Conservation (phyloP, 2,113 vertebrate species). For the Myotis brandtii region DNA sequence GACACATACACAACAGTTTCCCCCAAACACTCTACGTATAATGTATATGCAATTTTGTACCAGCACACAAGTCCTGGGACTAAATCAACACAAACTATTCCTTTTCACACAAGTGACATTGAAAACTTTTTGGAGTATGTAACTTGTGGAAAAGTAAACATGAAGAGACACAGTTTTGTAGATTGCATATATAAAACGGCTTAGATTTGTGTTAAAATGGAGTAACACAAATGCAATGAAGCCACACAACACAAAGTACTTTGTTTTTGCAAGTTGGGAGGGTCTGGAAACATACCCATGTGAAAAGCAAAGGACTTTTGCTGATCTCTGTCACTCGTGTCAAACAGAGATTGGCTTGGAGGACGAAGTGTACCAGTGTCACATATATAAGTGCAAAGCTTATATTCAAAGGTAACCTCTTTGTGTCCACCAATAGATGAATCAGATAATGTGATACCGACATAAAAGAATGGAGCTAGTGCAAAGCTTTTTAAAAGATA, state of each 20-base stretch:
- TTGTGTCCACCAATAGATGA: conserved; percentile 59
- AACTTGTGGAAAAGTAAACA: conserved; percentile 87
- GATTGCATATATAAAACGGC: conserved; percentile 83
- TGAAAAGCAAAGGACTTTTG: conserved; percentile 88
- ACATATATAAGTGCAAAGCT: conserved; percentile 73
- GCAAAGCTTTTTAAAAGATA: conserved; percentile 63
- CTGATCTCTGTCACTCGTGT: conserved; percentile 75
- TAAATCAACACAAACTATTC: conserved; percentile 85
- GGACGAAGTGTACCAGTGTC: conserved; percentile 64
- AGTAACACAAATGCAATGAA: conserved; percentile 86
- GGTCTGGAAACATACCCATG: conserved; percentile 12
- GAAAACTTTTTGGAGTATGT: conserved; percentile 75
- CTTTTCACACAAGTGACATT: conserved; percentile 86
- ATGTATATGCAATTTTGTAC: conserved; percentile 78
- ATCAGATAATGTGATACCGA: conserved; percentile 37
- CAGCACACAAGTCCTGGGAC: conserved; percentile 76
- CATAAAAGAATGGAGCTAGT: conserved; percentile 20
- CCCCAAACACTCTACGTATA: conserved; percentile 80
- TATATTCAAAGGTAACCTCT: conserved; percentile 71
- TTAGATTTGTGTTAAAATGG: conserved; percentile 85
- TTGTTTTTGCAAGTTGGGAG: conserved; percentile 83
- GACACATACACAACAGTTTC: conserved; percentile 79
- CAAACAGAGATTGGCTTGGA: conserved; percentile 84
- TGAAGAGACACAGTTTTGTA: conserved; percentile 80
- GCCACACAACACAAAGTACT: conserved; percentile 83